Percentiles rank a stretch among this genome's conserved stretches.
Conservation (phyloP, 2,797 vertebrate species). For the Peromyscus melanophrys region DNA sequence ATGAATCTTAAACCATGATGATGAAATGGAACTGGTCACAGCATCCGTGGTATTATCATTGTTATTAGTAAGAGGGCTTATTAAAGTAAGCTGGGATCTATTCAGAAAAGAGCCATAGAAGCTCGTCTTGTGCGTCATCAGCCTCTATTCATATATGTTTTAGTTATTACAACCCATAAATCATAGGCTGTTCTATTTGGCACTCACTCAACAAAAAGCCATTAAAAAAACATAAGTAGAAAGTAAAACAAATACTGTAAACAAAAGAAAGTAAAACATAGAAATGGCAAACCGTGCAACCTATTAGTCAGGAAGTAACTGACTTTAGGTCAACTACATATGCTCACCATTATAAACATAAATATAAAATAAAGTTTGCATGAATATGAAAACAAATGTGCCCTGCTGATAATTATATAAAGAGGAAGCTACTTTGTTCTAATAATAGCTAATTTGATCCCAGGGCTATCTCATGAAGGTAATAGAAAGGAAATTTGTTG, state of each 20-base stretch:
- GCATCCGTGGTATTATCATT: not conserved
- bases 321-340: conserved; percentile 40
- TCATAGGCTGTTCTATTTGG: conserved; percentile 55
- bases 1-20: not conserved
- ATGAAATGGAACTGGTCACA: not conserved
- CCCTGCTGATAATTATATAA: conserved; percentile 26
- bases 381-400: conserved; percentile 17
- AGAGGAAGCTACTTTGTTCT: conserved; percentile 69
- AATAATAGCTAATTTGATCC: conserved; percentile 76
- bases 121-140: conserved; percentile 60
- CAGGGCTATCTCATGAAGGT: not conserved
- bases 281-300: not conserved
- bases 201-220: conserved; percentile 33
- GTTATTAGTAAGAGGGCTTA: conserved; percentile 60
- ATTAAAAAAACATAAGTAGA: conserved; percentile 55
- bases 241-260: conserved; percentile 69
- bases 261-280: conserved; percentile 33
- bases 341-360: conserved; percentile 6
- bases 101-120: not conserved
- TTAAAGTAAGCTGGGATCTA: conserved; percentile 33
- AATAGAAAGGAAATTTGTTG: conserved; percentile 62
- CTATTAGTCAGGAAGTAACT: conserved; percentile 63
- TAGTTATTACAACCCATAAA: conserved; percentile 77
- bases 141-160: conserved; percentile 75
- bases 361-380: conserved; percentile 52